These are phyloP conservation scores for Drosophila virilis DNA, from an alignment of 1,140 invertebrate genomes.

Conservation along the genomic window DNA sequence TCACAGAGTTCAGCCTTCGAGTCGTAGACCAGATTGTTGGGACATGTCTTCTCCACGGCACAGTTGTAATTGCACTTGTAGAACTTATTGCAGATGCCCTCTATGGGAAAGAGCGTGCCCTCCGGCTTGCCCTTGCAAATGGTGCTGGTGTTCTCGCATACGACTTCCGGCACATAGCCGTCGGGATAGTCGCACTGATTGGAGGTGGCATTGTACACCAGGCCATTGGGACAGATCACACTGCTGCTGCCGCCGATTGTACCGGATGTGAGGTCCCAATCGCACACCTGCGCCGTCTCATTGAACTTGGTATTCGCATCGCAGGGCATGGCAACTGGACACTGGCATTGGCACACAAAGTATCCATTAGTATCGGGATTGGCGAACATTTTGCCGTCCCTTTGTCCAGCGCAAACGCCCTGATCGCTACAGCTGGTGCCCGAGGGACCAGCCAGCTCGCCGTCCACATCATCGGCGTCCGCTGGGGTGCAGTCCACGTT, in stretches of 20 bases:
- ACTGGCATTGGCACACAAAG: constrained; percentile 66
- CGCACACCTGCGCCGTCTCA: constrained; percentile 33
- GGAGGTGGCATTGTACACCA: constrained; percentile 61
- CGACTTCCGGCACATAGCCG: constrained; percentile 54
- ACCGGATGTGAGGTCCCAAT: constrained; percentile 22
- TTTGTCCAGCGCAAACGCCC: constrained; percentile 22
- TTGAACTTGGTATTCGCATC: constrained; percentile 47
- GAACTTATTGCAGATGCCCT: constrained; percentile 62
- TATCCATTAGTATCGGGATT: constrained; percentile 52
- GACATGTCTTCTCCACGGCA: constrained; percentile 63
- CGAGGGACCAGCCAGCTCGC: constrained; percentile 54
- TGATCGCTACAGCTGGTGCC: constrained; percentile 49
- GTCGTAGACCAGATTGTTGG: constrained; percentile 60
- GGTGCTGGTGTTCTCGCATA: constrained; percentile 37
- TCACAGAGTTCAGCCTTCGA: constrained; percentile 1
- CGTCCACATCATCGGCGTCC: constrained; percentile 11
- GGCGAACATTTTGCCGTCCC: constrained; percentile 42
- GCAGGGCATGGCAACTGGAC: constrained; percentile 61
- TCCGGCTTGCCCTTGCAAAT: constrained; percentile 53
- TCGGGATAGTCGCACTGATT: constrained; percentile 57
- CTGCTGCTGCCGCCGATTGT: background rate
- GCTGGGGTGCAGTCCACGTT: constrained; percentile 41
- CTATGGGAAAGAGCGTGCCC: constrained; percentile 54
- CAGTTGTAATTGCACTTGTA: constrained; percentile 71
- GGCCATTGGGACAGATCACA: constrained; percentile 35